Base-by-base conservation (phyloP, 2,113 vertebrate species). In the Bungarus multicinctus region DNA sequence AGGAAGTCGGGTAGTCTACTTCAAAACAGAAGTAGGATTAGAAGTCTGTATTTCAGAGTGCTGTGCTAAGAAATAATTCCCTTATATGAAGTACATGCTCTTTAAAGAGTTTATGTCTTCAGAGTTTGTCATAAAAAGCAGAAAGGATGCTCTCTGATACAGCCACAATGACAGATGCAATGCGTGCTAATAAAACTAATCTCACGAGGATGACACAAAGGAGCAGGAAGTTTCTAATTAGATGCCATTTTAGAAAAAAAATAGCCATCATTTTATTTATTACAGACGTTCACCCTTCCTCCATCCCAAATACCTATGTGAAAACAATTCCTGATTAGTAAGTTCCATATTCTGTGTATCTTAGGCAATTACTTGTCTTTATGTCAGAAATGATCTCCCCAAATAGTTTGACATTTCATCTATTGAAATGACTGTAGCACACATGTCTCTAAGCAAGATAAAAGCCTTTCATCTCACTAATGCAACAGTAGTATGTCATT, bases 351-450 rank as follows among this genome's bases (percentile, higher is more conserved):
- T 88, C 22, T 91, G 91, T 91, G 1, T 94, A 87, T 90, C 92
- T 94, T 81, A 52, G 87, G 88, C 92, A 96, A 94, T 95, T 95
- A 94, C 90, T 94, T 96, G 90, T 95, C 95, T 96, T 6, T 94
- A 91, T 93, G 95, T 96, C 96, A 95, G 55, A 95, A 94, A 91
- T 95, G 27, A 96, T 96, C 93, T 39, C 93, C 93, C 92, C 25
- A 52, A 94, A 89, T 58, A 95, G 9, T 95, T 95, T 97, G 93
- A 95, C 57, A 94, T 95, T 95, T 96, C 57, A 54, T 90, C 93
- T 95, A 92, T 87, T 96, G 88, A 97, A 97, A 96, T 95, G 52
- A 93, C 87, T 95, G 11, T 54, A 94, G 22, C 91, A 93, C 94
- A 16, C 86, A 30, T 91, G 53, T 96, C 90, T 96, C 92, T 94